phyloP scores from a whole-genome alignment of 1,140 invertebrate genomes.

The Penaeus indicus region DNA sequence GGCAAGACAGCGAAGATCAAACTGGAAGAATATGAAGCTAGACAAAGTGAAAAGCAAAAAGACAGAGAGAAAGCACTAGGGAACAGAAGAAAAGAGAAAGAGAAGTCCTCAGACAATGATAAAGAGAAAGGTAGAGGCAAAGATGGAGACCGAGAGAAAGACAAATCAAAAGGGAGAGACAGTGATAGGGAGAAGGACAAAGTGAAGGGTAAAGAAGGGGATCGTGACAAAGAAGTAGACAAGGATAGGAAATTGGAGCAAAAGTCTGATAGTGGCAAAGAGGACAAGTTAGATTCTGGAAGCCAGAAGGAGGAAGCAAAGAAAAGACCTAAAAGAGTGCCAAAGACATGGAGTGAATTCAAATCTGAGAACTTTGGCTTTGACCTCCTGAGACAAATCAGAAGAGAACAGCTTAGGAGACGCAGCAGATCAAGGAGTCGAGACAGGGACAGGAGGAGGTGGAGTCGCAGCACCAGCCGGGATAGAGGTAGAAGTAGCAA shows the following conservation, averaged over 20 bases:
- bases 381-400: conserved; percentile 35
- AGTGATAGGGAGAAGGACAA: conserved; percentile 23
- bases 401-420: conserved; percentile 28
- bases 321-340: conserved; percentile 21
- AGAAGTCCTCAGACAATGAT: conserved; percentile 19
- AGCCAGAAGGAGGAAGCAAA: conserved; percentile 27
- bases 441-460: conserved; percentile 18
- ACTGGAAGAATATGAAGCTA: conserved; percentile 46
- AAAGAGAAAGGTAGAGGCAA: conserved; percentile 1
- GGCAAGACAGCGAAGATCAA: conserved; percentile 41
- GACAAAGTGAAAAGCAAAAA: conserved; percentile 31
- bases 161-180: conserved; percentile 34
- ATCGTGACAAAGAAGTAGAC: not conserved
- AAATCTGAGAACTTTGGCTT: conserved; percentile 47
- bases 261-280: conserved; percentile 6
- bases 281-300: conserved; percentile 13
- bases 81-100: conserved; percentile 29
- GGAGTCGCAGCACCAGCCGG: conserved; percentile 6
- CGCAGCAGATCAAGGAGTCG: conserved; percentile 4
- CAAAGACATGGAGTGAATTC: conserved; percentile 52
- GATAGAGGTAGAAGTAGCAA: not conserved
- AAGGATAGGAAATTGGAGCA: conserved; percentile 13
- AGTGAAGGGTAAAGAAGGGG: conserved; percentile 25
- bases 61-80: conserved; percentile 16
- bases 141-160: conserved; percentile 20